These are phyloP conservation scores for Tauraco erythrolophus DNA, from an alignment of 2,113 vertebrate species.

Conservation along the genomic window DNA sequence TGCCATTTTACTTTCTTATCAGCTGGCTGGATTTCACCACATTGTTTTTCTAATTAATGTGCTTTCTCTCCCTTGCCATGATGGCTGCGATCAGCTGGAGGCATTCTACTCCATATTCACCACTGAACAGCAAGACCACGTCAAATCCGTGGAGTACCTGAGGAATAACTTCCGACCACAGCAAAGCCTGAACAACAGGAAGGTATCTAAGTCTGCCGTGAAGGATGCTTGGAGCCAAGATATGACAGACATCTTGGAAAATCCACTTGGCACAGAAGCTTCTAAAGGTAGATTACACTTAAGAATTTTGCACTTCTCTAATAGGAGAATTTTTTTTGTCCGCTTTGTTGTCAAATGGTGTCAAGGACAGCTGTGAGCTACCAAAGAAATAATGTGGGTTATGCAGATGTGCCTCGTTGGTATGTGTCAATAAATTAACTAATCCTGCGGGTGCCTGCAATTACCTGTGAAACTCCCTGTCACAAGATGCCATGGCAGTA, in stretches of 20 bases:
- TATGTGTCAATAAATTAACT: neutral
- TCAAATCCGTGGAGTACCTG: slow-evolving; percentile 96
- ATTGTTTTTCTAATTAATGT: slow-evolving; percentile 63
- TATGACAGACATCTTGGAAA: slow-evolving; percentile 83
- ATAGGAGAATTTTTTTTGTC: neutral
- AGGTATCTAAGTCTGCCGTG: slow-evolving; percentile 91
- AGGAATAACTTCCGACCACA: slow-evolving; percentile 95
- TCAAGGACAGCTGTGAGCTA: neutral
- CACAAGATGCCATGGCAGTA: neutral
- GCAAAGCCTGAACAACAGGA: slow-evolving; percentile 87
- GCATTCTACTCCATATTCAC: slow-evolving; percentile 99
- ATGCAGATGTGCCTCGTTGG: neutral
- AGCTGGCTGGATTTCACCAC: slow-evolving; percentile 11
- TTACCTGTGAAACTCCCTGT: neutral
- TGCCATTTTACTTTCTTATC: slow-evolving; percentile 48
- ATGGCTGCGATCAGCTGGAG: slow-evolving; percentile 83
- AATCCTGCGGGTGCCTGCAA: neutral
- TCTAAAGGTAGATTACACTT: slow-evolving; percentile 87
- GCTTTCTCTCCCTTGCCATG: slow-evolving; percentile 27
- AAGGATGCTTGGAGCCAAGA: slow-evolving; percentile 92
- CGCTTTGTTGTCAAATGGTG: neutral
- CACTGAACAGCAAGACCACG: slow-evolving; percentile 97
- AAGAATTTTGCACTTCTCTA: neutral
- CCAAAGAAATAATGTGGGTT: neutral
- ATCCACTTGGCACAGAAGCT: slow-evolving; percentile 87